Base-by-base conservation (phyloP, 2,113 vertebrate genomes). In the Rhinoderma darwinii region DNA sequence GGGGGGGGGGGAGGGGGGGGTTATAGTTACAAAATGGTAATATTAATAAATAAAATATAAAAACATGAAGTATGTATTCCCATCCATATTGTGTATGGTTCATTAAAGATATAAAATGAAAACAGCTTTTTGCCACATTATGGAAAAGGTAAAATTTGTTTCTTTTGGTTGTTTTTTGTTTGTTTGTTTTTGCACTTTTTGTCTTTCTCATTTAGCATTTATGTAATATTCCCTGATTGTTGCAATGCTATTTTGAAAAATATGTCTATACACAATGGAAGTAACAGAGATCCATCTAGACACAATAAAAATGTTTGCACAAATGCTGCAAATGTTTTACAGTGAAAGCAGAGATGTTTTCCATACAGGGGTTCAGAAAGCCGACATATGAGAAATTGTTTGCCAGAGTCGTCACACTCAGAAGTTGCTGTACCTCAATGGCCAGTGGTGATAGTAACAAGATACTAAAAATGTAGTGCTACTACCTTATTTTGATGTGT, bases 1-100 rank as follows among this genome's bases (percentile, higher is more conserved):
- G n/a, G n/a, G n/a, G n/a, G n/a, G n/a, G n/a, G n/a, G n/a, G n/a
- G n/a, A n/a, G n/a, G n/a, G n/a, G n/a, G 11, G 20, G 54, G 54
- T 86, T 70, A 86, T 54, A 61, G 20, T 66, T 63, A 30, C 7
- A 20, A 63, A 66, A 82, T 63, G 2, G 37, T 82, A 82, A 82
- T 66, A 37, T 7, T 22, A 81, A 44, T 27, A 63, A 43, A 44
- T 8, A 18, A 44, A 44, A 82, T 11, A 11, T 61, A 44, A 39
- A 25, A 39, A 18, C 41, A 43, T 39, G 35, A 61, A 43, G n/a
- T 43, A 43, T 9, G 32, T 39, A 15, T 17, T 35, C 25, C 17
- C 39, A 81, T 61, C 10, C 37, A 63, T 80, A 80, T 43, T 81
- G 6, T n/a, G 5, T 61, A 41, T 59, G 54, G 54, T 39, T 81